Percentiles rank a stretch among this genome's conserved stretches.
Conservation (phyloP, 2,113 vertebrate genomes). For the Melanotaenia duboulayi region DNA sequence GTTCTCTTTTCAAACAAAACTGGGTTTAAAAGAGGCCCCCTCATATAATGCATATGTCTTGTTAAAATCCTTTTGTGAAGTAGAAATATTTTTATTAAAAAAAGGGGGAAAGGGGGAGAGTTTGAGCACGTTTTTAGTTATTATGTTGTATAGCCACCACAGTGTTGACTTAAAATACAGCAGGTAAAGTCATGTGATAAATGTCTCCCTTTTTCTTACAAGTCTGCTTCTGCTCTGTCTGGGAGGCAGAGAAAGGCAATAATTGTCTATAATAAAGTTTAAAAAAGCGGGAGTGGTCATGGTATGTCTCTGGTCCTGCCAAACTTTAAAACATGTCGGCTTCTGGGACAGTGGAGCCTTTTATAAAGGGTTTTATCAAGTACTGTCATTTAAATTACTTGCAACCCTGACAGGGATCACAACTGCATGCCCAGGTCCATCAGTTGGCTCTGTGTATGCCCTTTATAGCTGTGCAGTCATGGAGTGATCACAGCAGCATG, state of each 20-base stretch:
- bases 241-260: conserved; percentile 51
- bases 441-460: conserved; percentile 31
- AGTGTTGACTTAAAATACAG: conserved; percentile 45
- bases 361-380: conserved; percentile 30
- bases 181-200: conserved; percentile 32
- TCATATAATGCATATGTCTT: conserved; percentile 20
- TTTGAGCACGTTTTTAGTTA: conserved; percentile 42
- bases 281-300: conserved; percentile 31
- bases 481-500: conserved; percentile 4
- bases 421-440: background rate
- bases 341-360: conserved; percentile 3
- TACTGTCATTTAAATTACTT: conserved; percentile 44
- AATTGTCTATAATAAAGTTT: conserved; percentile 12
- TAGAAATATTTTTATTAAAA: conserved; percentile 13
- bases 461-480: conserved; percentile 21
- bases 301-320: conserved; percentile 1
- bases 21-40: conserved; percentile 68
- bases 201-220: conserved; percentile 74
- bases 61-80: conserved; percentile 29
- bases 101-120: conserved; percentile 28
- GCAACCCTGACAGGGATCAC: conserved; percentile 11
- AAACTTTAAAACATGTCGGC: conserved; percentile 15
- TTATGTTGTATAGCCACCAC: conserved; percentile 56
- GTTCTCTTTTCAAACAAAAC: conserved; percentile 41
- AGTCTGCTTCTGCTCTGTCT: conserved; percentile 56